Conservation (phyloP, 2,888 invertebrate species). For the Dolichomitus sp. region DNA sequence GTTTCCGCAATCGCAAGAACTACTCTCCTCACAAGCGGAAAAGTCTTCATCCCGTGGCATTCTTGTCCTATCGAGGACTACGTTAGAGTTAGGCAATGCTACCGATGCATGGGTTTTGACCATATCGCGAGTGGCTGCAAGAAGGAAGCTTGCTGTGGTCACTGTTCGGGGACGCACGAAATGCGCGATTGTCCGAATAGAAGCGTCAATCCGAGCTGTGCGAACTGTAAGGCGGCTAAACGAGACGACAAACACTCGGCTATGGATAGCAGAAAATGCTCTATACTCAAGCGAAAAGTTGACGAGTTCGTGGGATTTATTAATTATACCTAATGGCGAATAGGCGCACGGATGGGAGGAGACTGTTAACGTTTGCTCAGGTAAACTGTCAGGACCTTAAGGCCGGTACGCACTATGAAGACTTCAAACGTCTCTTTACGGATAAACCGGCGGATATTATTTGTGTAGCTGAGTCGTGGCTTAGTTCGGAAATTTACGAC, state of each 20-base stretch:
- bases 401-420: not conserved
- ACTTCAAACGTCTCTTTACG: not conserved
- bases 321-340: not conserved
- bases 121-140: not conserved
- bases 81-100: not conserved
- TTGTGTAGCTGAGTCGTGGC: not conserved
- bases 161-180: not conserved
- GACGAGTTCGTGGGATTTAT: not conserved
- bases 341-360: not conserved
- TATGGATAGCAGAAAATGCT: not conserved
- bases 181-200: not conserved
- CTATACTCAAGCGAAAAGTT: not conserved
- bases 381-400: not conserved
- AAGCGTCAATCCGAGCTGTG: not conserved
- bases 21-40: not conserved
- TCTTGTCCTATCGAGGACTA: not conserved
- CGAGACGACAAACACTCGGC: not conserved
- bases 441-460: not conserved
- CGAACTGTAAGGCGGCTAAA: not conserved
- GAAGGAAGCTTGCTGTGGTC: not conserved
- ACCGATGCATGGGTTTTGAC: not conserved
- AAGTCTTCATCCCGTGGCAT: not conserved
- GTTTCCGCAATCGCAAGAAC: not conserved
- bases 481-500: not conserved
- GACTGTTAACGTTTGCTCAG: not conserved